Evolutionary conservation across 2,113 vertebrate species (phyloP), one percentile per base, ranked within the genome.

Genomic region (Oncorhynchus kisutch): DNA sequence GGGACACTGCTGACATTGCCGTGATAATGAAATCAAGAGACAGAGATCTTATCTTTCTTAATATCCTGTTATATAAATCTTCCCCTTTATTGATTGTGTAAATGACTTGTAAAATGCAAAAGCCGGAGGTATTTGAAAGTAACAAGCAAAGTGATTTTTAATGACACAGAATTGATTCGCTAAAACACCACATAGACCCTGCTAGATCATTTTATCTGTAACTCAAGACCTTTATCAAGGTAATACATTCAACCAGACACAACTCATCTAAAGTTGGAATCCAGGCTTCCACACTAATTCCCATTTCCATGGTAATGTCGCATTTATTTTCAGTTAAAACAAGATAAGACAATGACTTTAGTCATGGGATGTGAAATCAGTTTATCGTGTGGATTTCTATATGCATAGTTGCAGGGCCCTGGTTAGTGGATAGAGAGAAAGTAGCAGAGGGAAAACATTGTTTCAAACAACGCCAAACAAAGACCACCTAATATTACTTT

Each of bases 21-120:
- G 81, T 2, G 39, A 78, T 85, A 87, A 79, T 85, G 78, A 82
- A 83, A 85, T 81, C 83, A 84, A 86, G 80, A 78, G 60, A 51
- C 20, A 24, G 27, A 70, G 78, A 84, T 83, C 72, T 87, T 90
- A 90, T 89, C 86, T 83, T 39, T 81, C 59, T 88, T 85, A 85
- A 89, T 89, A 91, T 90, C 85, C 84, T 88, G 82, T 80, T 87
- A 80, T 77, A 82, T 81, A 90, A 84, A 87, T 88, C 71, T 75
- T 82, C 76, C 76, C 85, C 65, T 59, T 79, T 82, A 87, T 89
- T 84, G 90, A 90, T 87, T 83, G 75, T 64, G 71, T 79, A 81
- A 89, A 81, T 90, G 89, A 90, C 84, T 88, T 90, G 87, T 85
- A 88, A 88, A 91, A 86, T 79, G 48, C 74, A 89, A 86, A 88